Evolutionary conservation across 92 coral and sea anemone genomes (phyloP), one percentile per base, ranked within the genome.

Genomic region (Umimayanthus kanabou): DNA sequence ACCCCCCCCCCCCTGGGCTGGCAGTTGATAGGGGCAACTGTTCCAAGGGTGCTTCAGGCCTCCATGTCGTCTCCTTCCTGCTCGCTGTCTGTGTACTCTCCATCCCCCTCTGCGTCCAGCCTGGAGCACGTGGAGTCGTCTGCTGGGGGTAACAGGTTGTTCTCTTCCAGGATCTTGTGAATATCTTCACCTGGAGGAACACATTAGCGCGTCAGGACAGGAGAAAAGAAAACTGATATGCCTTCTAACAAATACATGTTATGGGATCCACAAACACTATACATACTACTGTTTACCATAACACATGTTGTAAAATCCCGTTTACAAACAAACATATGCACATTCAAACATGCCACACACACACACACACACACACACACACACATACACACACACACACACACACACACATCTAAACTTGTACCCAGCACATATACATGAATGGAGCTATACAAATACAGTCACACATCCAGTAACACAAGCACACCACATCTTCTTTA

Each of bases 141-240:
- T 47, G 66, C 67, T 43, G 87, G 87, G 10, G 79, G 77, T 67
- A 83, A 71, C 40, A 89, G 88, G 90, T 95, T 93, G 87, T 95
- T 95, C 69, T 95, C 98, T 88, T 95, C 98, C 69, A 95, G 76
- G 37, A 95, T 93, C 72, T 86, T 82, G 73, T 89, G 87, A 79
- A 95, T 88, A 66, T 93, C 98, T 29, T 93, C 93, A 76, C 87
- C 95, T 93, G 40, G 55, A 61, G 14, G 39, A 55, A 33, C 67
- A 73, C n/a, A 39, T 26, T 16, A 42, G 2, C 26, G 26, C 22
- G 25, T 61, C 69, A 61, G 2, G 69, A 61, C 5, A 57, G 25
- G 7, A 2, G 25, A 61, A 61, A 23, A 23, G 69, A 18, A 6
- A 61, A 22, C 69, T 22, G 15, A 25, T 61, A 22, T 5, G 20